These are phyloP conservation scores for Zapus hudsonius DNA, from an alignment of 2,113 vertebrate genomes.

Conservation along the genomic window DNA sequence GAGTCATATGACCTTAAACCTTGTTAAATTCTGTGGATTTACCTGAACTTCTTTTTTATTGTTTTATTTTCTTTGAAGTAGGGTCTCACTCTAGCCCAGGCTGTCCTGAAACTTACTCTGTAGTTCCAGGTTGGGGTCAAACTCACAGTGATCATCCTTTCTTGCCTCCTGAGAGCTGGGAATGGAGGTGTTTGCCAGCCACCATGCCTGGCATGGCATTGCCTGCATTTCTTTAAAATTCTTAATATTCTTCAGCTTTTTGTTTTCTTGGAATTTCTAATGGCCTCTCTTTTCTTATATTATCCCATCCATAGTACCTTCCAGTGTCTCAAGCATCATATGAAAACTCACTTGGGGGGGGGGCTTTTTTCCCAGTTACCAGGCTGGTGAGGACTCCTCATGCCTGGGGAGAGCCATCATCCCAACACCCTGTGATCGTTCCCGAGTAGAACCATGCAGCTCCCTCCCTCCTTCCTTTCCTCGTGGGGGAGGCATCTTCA, in stretches of 20 bases:
- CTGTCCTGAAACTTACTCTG: too few species aligned
- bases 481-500: not conserved
- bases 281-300: not conserved
- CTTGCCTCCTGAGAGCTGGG: too few species aligned
- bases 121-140: too few species aligned
- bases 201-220: too few species aligned
- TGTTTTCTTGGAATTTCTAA: not conserved
- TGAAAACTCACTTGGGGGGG: not conserved
- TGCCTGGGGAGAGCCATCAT: not conserved
- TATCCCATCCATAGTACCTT: not conserved
- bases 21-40: not conserved
- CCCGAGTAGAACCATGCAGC: not conserved
- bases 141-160: too few species aligned
- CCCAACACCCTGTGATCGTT: accelerated
- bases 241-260: not conserved
- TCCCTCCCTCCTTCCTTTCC: not conserved
- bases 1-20: not conserved
- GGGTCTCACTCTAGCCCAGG: too few species aligned
- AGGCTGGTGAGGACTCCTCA: not conserved
- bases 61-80: too few species aligned
- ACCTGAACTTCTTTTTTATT: not conserved
- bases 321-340: not conserved
- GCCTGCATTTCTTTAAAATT: not conserved
- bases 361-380: not conserved
- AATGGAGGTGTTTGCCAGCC: too few species aligned